Base-by-base conservation (phyloP, 1,140 invertebrate species). In the Pogonognathellus flavescens region DNA sequence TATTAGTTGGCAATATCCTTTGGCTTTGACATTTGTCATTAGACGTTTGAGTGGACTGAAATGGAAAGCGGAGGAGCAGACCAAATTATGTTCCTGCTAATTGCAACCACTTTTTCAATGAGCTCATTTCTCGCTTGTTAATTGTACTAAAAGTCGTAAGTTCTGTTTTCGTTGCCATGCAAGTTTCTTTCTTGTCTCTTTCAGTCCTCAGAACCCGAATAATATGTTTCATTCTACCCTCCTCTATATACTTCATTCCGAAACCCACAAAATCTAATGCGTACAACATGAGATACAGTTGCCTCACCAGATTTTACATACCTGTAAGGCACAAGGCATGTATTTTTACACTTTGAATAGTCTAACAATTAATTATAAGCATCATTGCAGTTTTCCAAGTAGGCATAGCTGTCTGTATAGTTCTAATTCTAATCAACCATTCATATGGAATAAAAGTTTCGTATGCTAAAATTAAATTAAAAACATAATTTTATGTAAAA, bases 21-120 rank as follows among this genome's bases (percentile, higher is more conserved):
- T 76, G n/a, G 70, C 70, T 76, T 76, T 76, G 70, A 76, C 70
- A 76, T 76, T 76, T 76, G 70, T 76, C 70, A 76, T 76, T 76
- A 76, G 70, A 50, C 70, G 70, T 76, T 76, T 76, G 41, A n/a
- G 16, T 49, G 70, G 70, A 76, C 49, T 76, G 70, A 76, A 76
- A 76, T 76, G 70, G 70, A 76, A 49, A 76, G 70, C n/a, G 6
- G 70, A 49, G 41, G 41, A 50, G 25, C 41, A 76, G 41, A 25
- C 70, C 13, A 76, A 76, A 76, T 41, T 41, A 41, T 41, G 41
- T 31, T 66, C 59, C n/a, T 16, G 25, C 70, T 76, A 76, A 76
- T 76, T 76, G 70, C 70, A 76, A 76, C 70, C 70, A 76, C 70
- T 76, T 76, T 76, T 49, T 76, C 41, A 76, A 49, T 76, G 13